Base-by-base conservation (phyloP, 2,888 invertebrate genomes). In the Cyaniris semiargus region DNA sequence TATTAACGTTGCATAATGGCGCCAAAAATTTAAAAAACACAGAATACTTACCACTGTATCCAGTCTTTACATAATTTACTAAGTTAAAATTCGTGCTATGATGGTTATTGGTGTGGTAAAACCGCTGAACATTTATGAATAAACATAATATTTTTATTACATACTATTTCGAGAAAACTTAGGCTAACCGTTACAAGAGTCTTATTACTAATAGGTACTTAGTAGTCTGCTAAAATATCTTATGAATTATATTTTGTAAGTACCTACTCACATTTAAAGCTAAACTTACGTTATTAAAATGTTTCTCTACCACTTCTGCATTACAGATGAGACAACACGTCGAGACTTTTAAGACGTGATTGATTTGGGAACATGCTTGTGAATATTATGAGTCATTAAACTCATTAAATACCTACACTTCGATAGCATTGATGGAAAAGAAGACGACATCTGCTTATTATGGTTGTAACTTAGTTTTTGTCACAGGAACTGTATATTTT, bases 1-100 rank as follows among this genome's bases (percentile, higher is more conserved):
- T 70, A 60, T 44, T 38, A 44, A 78, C 74, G 56, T 77, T 78
- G 82, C 86, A 88, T 88, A 91, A 91, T 92, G 91, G 92, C 92
- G 91, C 91, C 83, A 92, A 91, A 92, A 89, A 76, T 74, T 18
- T 76, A 38, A 66, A 76, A 18, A 23, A 3, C 44, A 18, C 44
- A 23, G 18, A 31, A 38, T 66, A 76, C 66, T 76, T 66, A 66
- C 76, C 44, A 44, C 6, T 15, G 1, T 7, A 18, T 74, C 18
- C 18, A 3, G 13, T 66, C 4, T 66, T 23, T 23, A 66, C 66
- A 66, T 66, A 66, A 27, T 6, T 15, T 66, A 21, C 44, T 44
- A 44, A 44, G 10, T 44, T 44, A 44, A 44, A 38, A 44, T 44
- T 44, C 44, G 44, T 10, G 10, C 10, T 44, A 44, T 44, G 44